These are phyloP conservation scores for Rhagoletis zephyria DNA, from an alignment of 1,140 invertebrate species.

Conservation along the genomic window DNA sequence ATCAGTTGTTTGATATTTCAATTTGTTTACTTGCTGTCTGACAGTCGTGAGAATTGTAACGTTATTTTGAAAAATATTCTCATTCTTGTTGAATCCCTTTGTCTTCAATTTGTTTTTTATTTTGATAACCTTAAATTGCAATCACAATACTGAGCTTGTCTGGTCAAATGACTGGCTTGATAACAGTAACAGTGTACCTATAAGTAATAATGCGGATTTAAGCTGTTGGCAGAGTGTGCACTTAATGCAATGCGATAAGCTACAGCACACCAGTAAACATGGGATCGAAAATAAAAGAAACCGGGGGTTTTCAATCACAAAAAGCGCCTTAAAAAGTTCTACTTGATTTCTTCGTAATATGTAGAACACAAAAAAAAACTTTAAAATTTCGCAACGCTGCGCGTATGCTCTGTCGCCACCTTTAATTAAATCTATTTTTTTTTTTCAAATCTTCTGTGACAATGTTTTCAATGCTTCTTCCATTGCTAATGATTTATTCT, in stretches of 20 bases:
- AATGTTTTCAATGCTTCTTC: not conserved
- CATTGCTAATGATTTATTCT: not conserved
- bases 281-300: no score
- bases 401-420: not conserved
- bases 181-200: not conserved
- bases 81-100: not conserved
- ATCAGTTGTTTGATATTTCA: not conserved
- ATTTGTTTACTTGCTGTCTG: constrained; percentile 7
- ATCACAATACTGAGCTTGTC: not conserved
- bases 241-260: no score
- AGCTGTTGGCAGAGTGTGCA: not conserved
- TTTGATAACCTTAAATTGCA: constrained; percentile 11
- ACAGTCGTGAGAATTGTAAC: not conserved
- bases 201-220: not conserved
- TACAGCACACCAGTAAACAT: no score
- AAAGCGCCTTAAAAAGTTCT: no score
- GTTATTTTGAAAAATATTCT: not conserved
- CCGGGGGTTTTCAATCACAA: no score
- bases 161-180: not conserved
- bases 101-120: not conserved
- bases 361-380: no score
- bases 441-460: no score
- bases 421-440: not conserved
- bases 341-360: no score
- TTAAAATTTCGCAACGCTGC: no score